phyloP scores from a whole-genome alignment of 2,113 vertebrate genomes.

The Ivindomyrus marchei region DNA sequence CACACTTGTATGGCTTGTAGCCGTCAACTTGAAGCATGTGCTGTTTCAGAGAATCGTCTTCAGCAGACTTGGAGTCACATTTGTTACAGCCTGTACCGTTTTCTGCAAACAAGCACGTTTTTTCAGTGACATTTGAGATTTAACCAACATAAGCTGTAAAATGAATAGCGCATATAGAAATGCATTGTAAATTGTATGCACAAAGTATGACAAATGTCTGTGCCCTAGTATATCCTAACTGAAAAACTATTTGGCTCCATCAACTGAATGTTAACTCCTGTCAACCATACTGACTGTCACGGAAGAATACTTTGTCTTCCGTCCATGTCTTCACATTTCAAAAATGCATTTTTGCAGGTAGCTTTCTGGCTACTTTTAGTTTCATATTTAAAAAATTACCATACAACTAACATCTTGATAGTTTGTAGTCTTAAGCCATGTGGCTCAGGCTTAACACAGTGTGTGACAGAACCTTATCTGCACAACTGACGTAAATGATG shows the following conservation, averaged over 20 bases:
- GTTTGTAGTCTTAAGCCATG: not conserved
- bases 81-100: slow-evolving; percentile 77
- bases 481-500: not conserved
- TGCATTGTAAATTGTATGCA: not conserved
- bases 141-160: not conserved
- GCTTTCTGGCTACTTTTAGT: not conserved
- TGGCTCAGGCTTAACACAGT: not conserved
- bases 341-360: not conserved
- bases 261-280: not conserved
- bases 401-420: not conserved
- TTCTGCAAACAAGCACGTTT: slow-evolving; percentile 55
- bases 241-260: not conserved
- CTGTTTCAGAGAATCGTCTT: slow-evolving; percentile 78
- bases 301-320: not conserved
- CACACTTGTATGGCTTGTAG: slow-evolving; percentile 91
- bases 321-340: not conserved
- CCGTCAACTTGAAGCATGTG: slow-evolving; percentile 84
- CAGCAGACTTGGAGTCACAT: slow-evolving; percentile 80
- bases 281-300: not conserved
- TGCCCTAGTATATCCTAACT: not conserved
- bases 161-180: not conserved
- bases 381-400: not conserved
- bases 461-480: not conserved
- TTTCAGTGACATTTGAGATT: not conserved
- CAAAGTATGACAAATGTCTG: not conserved